Evolutionary conservation across 2,888 invertebrate species (phyloP), one percentile per base, ranked within the genome.

Genomic region (Alloscopus bannaensis): DNA sequence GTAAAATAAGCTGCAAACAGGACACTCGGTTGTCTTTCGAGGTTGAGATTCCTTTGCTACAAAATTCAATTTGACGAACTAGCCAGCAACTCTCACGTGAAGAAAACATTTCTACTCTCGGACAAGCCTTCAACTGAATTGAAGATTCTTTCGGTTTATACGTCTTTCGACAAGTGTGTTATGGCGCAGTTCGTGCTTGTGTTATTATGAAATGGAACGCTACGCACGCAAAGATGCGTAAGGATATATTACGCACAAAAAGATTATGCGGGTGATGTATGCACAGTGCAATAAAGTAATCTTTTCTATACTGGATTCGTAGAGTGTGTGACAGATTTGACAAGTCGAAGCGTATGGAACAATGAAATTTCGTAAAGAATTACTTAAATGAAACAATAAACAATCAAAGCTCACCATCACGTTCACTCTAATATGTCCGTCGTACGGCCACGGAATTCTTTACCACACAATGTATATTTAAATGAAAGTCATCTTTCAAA

Each of bases 391-490:
- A 57, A 42, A 55, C 57, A 42, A 47, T 60, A 71, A 45, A 60
- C 45, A 71, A 60, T 60, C 40, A 47, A 52, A 20, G 55, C 47
- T 64, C 13, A 20, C 50, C 31, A 8, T 66, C 45, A 65, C 28
- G 42, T 42, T 3, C 26, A 18, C 45, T 13, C 4, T 22, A 31
- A 31, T 60, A 8, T 24, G 47, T 57, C 8, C 11, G n/a, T n/a
- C 3, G 47, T 57, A n/a, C 11, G n/a, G 18, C 3, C 18, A 22
- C 55, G 31, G 6, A 29, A 28, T 36, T 8, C 16, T 11, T 42
- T 22, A 4, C 22, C n/a, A n/a, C n/a, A n/a, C n/a, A n/a, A n/a
- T n/a, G 24, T 45, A 3, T 66, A 69, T 77, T 77, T 64, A 77
- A 78, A 70, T 47, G 42, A 65, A 52, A 65, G 36, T 65, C 55